These are phyloP conservation scores for Melieria crassipennis DNA, from an alignment of 2,888 invertebrate species.

Conservation along the genomic window DNA sequence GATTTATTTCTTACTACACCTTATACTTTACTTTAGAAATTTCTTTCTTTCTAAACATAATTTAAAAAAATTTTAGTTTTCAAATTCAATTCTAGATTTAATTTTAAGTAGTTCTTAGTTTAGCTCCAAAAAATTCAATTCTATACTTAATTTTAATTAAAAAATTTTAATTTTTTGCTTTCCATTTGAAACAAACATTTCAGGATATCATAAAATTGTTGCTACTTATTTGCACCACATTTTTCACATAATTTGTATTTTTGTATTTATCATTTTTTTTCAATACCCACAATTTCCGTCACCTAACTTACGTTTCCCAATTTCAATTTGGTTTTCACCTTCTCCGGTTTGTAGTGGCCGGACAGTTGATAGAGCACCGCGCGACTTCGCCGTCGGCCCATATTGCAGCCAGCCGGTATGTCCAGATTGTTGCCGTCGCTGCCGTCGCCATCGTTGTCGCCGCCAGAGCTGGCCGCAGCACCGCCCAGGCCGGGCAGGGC, in stretches of 20 bases:
- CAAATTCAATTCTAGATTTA: too few relatives aligned
- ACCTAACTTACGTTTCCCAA: constrained; percentile 86
- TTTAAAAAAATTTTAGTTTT: too few relatives aligned
- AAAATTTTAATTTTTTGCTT: background rate
- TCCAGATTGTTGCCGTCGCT: constrained; percentile 77
- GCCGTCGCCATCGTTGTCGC: constrained; percentile 73
- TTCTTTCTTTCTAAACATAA: too few relatives aligned
- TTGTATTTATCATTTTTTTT: background rate
- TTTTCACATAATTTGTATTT: background rate
- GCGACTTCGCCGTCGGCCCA: constrained; percentile 90
- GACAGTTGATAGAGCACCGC: constrained; percentile 97
- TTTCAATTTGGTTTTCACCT: constrained; percentile 92
- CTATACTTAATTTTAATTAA: background rate
- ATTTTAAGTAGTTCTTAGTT: too few relatives aligned
- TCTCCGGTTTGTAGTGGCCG: constrained; percentile 95
- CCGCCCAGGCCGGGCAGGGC: constrained; percentile 55
- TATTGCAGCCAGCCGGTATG: constrained; percentile 85
- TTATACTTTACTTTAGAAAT: too few relatives aligned
- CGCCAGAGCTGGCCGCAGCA: constrained; percentile 39
- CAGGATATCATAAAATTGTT: background rate
- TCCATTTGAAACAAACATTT: background rate
- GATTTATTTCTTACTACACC: too few relatives aligned
- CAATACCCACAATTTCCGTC: background rate
- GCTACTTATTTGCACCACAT: too few relatives aligned
- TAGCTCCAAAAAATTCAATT: constrained; percentile 1